phyloP scores from a whole-genome alignment of 2,888 invertebrate genomes.

The Diarsia mendica region DNA sequence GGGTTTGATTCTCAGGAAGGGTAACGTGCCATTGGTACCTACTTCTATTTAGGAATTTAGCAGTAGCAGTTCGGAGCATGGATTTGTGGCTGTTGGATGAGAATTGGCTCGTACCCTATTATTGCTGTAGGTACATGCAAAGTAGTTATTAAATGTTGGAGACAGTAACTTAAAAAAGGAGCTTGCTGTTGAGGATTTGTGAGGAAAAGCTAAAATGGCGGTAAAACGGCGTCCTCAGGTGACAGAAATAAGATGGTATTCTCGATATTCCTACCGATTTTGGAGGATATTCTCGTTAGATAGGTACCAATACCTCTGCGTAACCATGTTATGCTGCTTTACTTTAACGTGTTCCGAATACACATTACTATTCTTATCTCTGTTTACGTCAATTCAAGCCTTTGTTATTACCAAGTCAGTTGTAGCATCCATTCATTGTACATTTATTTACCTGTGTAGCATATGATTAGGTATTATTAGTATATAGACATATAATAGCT shows the following conservation, averaged over 20 bases:
- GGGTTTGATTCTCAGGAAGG: not conserved
- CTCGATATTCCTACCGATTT: not conserved
- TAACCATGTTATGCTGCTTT: slow-evolving; percentile 9
- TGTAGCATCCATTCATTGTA: slow-evolving; percentile 39
- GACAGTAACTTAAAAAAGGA: too few relatives aligned
- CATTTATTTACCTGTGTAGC: slow-evolving; percentile 30
- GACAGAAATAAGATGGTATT: not conserved
- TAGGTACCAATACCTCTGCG: not conserved
- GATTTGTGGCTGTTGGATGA: not conserved
- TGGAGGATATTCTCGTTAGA: not conserved
- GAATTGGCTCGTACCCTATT: not conserved
- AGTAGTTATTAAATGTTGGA: not conserved
- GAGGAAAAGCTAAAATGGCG: too few relatives aligned
- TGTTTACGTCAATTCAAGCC: slow-evolving; percentile 53
- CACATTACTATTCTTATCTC: slow-evolving; percentile 49
- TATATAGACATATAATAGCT: slow-evolving; percentile 29
- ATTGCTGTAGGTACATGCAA: not conserved
- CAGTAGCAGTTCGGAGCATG: not conserved
- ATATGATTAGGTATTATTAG: slow-evolving; percentile 54
- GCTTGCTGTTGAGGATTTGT: not conserved
- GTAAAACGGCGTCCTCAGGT: not conserved
- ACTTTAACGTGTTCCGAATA: slow-evolving; percentile 50
- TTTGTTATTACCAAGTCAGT: slow-evolving; percentile 56
- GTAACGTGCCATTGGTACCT: not conserved
- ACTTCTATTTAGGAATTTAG: not conserved